phyloP scores from a whole-genome alignment of 2,113 vertebrate genomes.

The Nanorana parkeri region DNA sequence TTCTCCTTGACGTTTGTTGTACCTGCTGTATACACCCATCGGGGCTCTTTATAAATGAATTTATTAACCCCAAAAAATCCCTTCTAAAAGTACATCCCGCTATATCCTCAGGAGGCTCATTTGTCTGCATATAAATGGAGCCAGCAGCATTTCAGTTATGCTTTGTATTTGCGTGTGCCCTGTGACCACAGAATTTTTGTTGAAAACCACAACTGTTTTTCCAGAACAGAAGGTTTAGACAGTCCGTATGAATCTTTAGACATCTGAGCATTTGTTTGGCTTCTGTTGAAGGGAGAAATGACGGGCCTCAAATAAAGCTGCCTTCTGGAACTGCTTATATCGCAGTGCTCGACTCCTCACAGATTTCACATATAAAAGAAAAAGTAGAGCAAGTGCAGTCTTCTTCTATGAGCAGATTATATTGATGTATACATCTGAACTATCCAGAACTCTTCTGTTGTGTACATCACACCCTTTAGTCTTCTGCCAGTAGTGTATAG shows the following conservation, averaged over 20 bases:
- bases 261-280: conserved; percentile 26
- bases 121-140: conserved; percentile 25
- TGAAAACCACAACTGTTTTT: conserved; percentile 39
- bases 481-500: too few species aligned
- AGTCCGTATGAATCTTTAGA: conserved; percentile 18
- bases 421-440: too few species aligned
- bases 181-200: conserved; percentile 28
- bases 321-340: conserved; percentile 16
- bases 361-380: background rate
- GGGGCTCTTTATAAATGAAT: too few species aligned
- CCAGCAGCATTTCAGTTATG: background rate
- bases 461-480: too few species aligned
- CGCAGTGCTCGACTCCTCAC: background rate
- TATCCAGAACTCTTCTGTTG: too few species aligned
- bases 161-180: conserved; percentile 39
- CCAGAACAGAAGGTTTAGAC: conserved; percentile 31
- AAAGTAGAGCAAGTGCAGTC: background rate
- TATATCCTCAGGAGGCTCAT: conserved; percentile 21
- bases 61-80: too few species aligned
- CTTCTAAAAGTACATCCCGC: conserved; percentile 11
- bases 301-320: conserved; percentile 6
- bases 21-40: background rate
- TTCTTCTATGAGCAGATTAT: too few species aligned
- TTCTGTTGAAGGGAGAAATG: conserved; percentile 7
- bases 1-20: too few species aligned